Evolutionary conservation across 2,888 invertebrate genomes (phyloP), one percentile per base, ranked within the genome.

Genomic region (Chymomyza fuscimana): DNA sequence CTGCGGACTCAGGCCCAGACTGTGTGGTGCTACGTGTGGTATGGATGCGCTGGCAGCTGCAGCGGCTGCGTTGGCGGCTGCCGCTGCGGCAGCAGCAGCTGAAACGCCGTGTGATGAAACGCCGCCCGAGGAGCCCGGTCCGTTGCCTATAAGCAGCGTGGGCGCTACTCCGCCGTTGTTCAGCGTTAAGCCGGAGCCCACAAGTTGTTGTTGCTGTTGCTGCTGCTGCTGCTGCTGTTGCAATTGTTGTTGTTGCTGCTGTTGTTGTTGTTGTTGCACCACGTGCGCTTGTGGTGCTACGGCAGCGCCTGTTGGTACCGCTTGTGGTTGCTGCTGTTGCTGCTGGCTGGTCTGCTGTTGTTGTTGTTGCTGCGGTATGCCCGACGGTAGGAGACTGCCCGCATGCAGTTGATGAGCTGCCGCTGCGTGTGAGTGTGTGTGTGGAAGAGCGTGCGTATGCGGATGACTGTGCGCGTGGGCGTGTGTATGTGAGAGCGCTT

Each of bases 1-100:
- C 73, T 91, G 91, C 40, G 92, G 92, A 84, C 92, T 92, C 15
- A 92, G 78, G 4, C 92, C 92, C 40, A 92, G 77, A 69, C 90
- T 92, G 64, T 90, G 85, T 5, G 91, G 82, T 63, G 84, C 80
- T 72, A 88, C 86, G 73, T 90, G 89, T 16, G 90, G 87, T 67
- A 88, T 72, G 22, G 87, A 82, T 4, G 84, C 78, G 40, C 81
- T 78, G 25, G 86, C 80, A 60, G 74, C 72, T 9, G 81, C 72
- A 2, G 81, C 74, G 2, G 78, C 69, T 10, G 83, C 75, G 16
- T 66, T 73, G 62, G 88, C 81, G 32, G 86, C 86, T 54, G 87
- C 84, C 25, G 85, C 76, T 5, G 89, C 81, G 19, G 85, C 81
- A 40, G 76, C 78, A 5, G 80, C 76, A 22, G 88, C 86, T 60